A percentile compares a stretch with the other conserved stretches of the same genome.
Evolutionary conservation across 2,113 vertebrate species (phyloP).

Genomic region (Pteropus alecto): DNA sequence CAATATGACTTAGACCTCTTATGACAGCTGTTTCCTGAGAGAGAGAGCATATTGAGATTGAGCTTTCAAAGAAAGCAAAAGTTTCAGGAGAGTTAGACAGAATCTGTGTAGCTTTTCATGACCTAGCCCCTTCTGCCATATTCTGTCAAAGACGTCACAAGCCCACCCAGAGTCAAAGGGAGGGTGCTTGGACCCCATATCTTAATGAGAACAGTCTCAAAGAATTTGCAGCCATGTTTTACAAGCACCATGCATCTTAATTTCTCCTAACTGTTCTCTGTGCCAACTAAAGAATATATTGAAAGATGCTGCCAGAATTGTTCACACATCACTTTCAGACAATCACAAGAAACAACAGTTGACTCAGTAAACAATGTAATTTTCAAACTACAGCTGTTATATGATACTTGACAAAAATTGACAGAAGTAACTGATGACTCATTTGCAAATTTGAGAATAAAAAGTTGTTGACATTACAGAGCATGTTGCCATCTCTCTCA

Average conservation of each 20-base stretch:
- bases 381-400: slow-evolving; percentile 33
- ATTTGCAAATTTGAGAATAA: slow-evolving; percentile 40
- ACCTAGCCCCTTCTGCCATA: not conserved
- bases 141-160: not conserved
- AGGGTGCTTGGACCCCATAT: not conserved
- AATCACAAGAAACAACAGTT: not conserved
- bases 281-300: not conserved
- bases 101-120: not conserved
- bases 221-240: not conserved
- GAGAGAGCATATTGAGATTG: not conserved
- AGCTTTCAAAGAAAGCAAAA: not conserved
- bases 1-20: not conserved
- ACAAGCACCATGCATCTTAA: not conserved
- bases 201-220: not conserved
- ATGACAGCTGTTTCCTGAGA: not conserved
- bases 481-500: not conserved
- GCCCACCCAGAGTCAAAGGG: not conserved
- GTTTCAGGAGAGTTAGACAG: not conserved
- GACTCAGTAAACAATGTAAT: slow-evolving; percentile 15
- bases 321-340: not conserved
- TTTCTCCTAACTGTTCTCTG: not conserved
- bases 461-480: not conserved
- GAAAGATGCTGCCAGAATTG: not conserved
- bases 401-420: slow-evolving; percentile 27
- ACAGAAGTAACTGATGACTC: slow-evolving; percentile 26